Percentiles rank a stretch among this genome's conserved stretches.
Evolutionary conservation across 2,888 invertebrate species (phyloP).

Genomic region (Miltochrista miniata): DNA sequence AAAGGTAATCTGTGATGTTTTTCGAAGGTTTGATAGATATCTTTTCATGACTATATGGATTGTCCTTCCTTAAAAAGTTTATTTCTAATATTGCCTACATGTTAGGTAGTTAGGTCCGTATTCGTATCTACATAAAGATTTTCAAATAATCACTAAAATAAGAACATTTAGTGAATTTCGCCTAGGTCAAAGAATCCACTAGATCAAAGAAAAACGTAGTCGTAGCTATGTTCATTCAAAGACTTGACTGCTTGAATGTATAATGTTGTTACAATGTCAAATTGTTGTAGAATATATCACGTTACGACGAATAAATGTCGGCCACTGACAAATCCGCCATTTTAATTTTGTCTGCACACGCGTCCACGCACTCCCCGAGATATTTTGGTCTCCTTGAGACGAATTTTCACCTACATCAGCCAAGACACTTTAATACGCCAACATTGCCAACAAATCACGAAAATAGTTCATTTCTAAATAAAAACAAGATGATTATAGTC

Average conservation of each 20-base stretch:
- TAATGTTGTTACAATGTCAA: slow-evolving; percentile 56
- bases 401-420: slow-evolving; percentile 60
- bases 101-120: no score
- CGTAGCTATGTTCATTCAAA: slow-evolving; percentile 54
- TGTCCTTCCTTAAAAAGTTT: no score
- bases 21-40: no score
- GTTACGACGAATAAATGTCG: slow-evolving; percentile 66
- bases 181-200: no score
- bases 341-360: slow-evolving; percentile 60
- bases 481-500: slow-evolving; percentile 79
- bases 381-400: slow-evolving; percentile 69
- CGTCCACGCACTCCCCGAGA: slow-evolving; percentile 58
- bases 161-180: no score
- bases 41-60: no score
- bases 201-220: slow-evolving; percentile 46
- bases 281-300: slow-evolving; percentile 54
- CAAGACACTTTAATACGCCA: slow-evolving; percentile 71
- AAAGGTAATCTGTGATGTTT: no score
- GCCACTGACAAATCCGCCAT: slow-evolving; percentile 60
- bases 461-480: slow-evolving; percentile 73
- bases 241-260: slow-evolving; percentile 47
- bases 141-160: no score
- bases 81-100: no score
- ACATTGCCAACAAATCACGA: slow-evolving; percentile 75
- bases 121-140: no score